Evolutionary conservation across 1,140 invertebrate species (phyloP).

Genomic region (Drosophila athabasca): DNA sequence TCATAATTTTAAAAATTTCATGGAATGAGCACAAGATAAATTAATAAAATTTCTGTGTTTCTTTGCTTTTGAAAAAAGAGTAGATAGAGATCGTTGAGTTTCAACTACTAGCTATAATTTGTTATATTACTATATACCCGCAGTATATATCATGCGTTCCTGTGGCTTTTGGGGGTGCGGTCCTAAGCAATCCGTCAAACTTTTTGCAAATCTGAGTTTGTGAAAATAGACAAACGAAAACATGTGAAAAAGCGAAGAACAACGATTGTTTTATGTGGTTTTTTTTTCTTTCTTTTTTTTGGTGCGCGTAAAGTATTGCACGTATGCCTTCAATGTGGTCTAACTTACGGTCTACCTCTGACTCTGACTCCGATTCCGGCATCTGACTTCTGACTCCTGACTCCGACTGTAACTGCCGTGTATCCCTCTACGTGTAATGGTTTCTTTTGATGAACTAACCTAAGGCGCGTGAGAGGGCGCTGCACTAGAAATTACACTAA

Average conservation of each 20-base stretch:
- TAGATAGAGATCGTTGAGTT: constrained; percentile 79
- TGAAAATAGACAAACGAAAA: constrained; percentile 25
- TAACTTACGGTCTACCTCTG: constrained; percentile 57
- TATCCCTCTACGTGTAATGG: constrained; percentile 10
- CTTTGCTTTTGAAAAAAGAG: constrained; percentile 61
- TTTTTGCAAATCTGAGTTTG: constrained; percentile 21
- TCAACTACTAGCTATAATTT: constrained; percentile 72
- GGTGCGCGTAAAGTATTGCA: constrained; percentile 38
- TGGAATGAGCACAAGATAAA: constrained; percentile 81
- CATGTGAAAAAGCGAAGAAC: constrained; percentile 28
- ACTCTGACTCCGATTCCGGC: constrained; percentile 25
- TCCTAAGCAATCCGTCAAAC: constrained; percentile 44
- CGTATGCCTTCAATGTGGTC: constrained; percentile 32
- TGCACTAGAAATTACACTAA: constrained; percentile 60
- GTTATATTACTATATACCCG: constrained; percentile 40
- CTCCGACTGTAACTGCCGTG: constrained; percentile 9
- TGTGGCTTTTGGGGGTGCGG: constrained; percentile 63
- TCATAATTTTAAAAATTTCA: constrained; percentile 63
- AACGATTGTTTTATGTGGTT: constrained; percentile 12
- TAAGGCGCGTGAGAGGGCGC: constrained; percentile 65
- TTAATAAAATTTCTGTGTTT: constrained; percentile 68
- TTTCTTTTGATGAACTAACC: constrained; percentile 52
- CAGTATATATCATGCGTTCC: constrained; percentile 27
- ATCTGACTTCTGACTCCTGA: constrained; percentile 17
- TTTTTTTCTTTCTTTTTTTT: constrained; percentile 5